phyloP scores from a whole-genome alignment of 1,140 invertebrate genomes.

The Drosophila rufa region DNA sequence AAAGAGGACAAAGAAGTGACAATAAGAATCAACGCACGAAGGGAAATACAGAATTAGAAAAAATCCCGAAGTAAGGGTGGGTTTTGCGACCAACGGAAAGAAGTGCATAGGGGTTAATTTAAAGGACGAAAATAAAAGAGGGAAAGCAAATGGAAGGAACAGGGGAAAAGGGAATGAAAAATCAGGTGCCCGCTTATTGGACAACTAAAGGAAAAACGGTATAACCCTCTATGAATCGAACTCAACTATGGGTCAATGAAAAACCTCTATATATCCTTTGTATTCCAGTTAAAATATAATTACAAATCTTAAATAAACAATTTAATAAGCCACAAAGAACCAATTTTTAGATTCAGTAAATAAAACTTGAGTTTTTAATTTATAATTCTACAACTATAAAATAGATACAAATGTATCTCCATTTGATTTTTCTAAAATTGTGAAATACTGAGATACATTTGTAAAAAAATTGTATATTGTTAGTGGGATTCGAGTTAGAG shows the following conservation, averaged over 20 bases:
- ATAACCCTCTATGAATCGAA: background rate
- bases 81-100: slow-evolving; percentile 3
- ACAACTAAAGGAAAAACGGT: background rate
- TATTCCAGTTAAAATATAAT: background rate
- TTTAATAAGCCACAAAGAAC: background rate
- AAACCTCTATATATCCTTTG: background rate
- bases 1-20: slow-evolving; percentile 11
- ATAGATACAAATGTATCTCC: background rate
- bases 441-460: background rate
- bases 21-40: slow-evolving; percentile 31
- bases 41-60: slow-evolving; percentile 13
- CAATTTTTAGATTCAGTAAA: background rate
- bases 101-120: slow-evolving; percentile 12
- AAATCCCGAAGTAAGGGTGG: slow-evolving; percentile 30
- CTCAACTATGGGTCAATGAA: background rate
- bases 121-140: slow-evolving; percentile 20
- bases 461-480: background rate
- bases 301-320: background rate
- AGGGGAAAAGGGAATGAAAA: slow-evolving; percentile 20
- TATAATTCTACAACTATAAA: background rate
- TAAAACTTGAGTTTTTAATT: background rate
- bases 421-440: background rate
- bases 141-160: slow-evolving; percentile 11
- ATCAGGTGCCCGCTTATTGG: slow-evolving; percentile 50
- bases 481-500: background rate